phyloP scores from a whole-genome alignment of 2,113 vertebrate species.

The Raja brachyura region DNA sequence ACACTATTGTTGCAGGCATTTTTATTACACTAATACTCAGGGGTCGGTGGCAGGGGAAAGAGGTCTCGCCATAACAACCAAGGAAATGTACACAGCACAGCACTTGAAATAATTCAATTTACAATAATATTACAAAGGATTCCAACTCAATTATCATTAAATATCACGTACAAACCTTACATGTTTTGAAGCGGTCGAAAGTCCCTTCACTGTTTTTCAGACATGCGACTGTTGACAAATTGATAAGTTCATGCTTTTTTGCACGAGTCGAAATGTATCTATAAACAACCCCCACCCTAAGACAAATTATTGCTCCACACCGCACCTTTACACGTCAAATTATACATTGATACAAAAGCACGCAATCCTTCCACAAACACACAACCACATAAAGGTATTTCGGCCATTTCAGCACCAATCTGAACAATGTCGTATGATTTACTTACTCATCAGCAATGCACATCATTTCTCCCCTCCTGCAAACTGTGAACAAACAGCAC shows the following conservation, averaged over 20 bases:
- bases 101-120: background rate
- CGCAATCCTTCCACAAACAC: background rate
- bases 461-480: slow-evolving; percentile 2
- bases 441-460: background rate
- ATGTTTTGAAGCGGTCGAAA: background rate
- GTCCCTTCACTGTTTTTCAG: background rate
- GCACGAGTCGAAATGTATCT: background rate
- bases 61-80: background rate
- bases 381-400: background rate
- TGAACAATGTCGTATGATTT: slow-evolving; percentile 1
- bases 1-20: slow-evolving; percentile 12
- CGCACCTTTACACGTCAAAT: background rate
- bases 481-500: background rate
- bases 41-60: background rate
- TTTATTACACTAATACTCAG: background rate
- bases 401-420: background rate
- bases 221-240: background rate
- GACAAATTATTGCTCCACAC: background rate
- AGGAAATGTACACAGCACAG: background rate
- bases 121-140: background rate
- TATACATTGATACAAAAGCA: background rate
- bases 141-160: background rate
- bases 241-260: slow-evolving; percentile 2
- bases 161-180: background rate
- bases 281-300: background rate